Evolutionary conservation across 2,888 invertebrate genomes (phyloP).

Genomic region (Cantharis lateralis): DNA sequence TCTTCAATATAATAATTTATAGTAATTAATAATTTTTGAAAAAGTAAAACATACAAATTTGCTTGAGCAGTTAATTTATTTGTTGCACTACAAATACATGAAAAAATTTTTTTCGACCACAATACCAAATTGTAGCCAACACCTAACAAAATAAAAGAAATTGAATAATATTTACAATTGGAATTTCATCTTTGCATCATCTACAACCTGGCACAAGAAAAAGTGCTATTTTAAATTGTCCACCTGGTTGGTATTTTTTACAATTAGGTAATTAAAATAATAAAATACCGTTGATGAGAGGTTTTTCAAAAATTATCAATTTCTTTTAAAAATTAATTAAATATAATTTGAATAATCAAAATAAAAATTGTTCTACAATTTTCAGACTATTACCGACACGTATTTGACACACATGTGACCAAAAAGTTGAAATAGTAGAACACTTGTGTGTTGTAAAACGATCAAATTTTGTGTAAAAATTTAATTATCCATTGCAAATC

Average conservation of each 20-base stretch:
- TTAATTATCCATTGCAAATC: slow-evolving; percentile 93
- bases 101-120: not conserved
- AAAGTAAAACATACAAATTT: not conserved
- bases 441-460: slow-evolving; percentile 13
- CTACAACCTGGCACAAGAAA: not conserved
- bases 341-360: slow-evolving; percentile 9
- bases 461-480: not conserved
- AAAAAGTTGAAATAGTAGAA: slow-evolving; percentile 20
- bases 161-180: not conserved
- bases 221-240: not conserved
- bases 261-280: not conserved
- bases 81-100: not conserved
- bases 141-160: not conserved
- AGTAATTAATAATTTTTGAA: slow-evolving; percentile 3
- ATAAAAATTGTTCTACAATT: slow-evolving; percentile 16
- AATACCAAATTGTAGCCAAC: not conserved
- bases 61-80: not conserved
- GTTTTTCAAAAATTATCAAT: slow-evolving; percentile 4
- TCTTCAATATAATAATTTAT: not conserved
- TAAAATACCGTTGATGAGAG: not conserved
- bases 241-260: not conserved
- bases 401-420: slow-evolving; percentile 18
- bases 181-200: not conserved
- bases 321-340: not conserved
- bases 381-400: slow-evolving; percentile 9